Percentiles rank a stretch among this genome's conserved stretches.
These are phyloP conservation scores for Congeria kusceri DNA, from an alignment of 2,888 invertebrate genomes.

Conservation along the genomic window DNA sequence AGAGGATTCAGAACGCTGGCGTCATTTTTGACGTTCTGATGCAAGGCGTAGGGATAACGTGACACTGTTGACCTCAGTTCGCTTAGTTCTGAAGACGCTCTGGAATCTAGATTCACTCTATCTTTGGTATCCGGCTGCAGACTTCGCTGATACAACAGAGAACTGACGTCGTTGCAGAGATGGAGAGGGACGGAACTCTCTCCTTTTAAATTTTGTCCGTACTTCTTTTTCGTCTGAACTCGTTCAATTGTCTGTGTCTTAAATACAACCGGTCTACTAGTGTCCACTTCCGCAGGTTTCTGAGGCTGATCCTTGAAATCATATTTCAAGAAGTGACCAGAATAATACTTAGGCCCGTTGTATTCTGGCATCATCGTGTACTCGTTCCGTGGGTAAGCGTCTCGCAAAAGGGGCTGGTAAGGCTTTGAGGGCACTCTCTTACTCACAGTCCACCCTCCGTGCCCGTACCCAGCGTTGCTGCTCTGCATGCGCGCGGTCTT, in stretches of 20 bases:
- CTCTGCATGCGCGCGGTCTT: constrained; percentile 50
- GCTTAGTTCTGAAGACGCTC: constrained; percentile 12
- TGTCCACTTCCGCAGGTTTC: constrained; percentile 22
- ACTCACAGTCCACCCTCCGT: constrained; percentile 51
- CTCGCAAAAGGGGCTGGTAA: constrained; percentile 75
- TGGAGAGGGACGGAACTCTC: constrained; percentile 75
- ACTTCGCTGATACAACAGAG: constrained; percentile 72
- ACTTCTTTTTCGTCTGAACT: constrained; percentile 78
- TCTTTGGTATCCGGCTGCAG: constrained; percentile 45
- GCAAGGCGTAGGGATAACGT: constrained; percentile 28
- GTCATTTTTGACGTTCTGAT: constrained; percentile 37
- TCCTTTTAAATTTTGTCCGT: constrained; percentile 68
- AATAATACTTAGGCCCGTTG: constrained; percentile 70
- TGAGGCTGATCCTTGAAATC: constrained; percentile 47
- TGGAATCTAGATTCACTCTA: constrained; percentile 1
- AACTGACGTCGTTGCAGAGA: constrained; percentile 72
- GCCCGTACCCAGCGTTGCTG: constrained; percentile 33
- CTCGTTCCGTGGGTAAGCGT: constrained; percentile 82
- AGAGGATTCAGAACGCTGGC: constrained; percentile 45
- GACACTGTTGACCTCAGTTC: constrained; percentile 9
- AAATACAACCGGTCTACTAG: constrained; percentile 75
- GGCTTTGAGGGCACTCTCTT: constrained; percentile 48
- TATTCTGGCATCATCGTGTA: constrained; percentile 79
- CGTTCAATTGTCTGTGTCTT: constrained; percentile 79
- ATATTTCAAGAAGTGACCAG: constrained; percentile 67